Evolutionary conservation across 2,888 invertebrate genomes (phyloP).

Genomic region (Graphium colonna): DNA sequence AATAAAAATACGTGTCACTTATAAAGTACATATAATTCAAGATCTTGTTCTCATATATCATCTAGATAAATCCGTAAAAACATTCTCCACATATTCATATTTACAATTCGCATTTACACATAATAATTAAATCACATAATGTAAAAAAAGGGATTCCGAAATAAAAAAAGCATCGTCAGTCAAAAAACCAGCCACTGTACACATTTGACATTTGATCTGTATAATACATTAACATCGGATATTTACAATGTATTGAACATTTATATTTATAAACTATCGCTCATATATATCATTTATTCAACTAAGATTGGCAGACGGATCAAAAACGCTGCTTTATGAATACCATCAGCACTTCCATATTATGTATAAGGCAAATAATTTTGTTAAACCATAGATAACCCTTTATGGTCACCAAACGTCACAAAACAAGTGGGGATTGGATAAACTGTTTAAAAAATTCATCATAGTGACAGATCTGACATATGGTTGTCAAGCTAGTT

Average conservation of each 20-base stretch:
- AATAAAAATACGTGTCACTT: conserved; percentile 29
- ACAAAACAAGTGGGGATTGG: too few relatives aligned
- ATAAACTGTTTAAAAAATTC: too few relatives aligned
- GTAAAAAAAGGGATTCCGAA: conserved; percentile 46
- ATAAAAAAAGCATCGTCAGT: conserved; percentile 44
- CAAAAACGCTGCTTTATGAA: conserved; percentile 5
- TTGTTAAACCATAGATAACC: too few relatives aligned
- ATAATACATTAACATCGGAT: conserved; percentile 38
- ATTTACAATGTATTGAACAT: conserved; percentile 34
- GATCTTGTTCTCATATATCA: conserved; percentile 67
- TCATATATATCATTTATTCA: too few relatives aligned
- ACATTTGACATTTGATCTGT: conserved; percentile 30
- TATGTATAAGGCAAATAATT: background rate
- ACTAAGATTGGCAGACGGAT: conserved; percentile 4
- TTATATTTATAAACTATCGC: too few relatives aligned
- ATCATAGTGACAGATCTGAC: too few relatives aligned
- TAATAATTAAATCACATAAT: conserved; percentile 39
- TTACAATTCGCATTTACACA: conserved; percentile 62
- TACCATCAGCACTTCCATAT: background rate
- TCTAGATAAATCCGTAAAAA: conserved; percentile 62
- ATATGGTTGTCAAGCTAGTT: too few relatives aligned
- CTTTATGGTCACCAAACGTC: too few relatives aligned
- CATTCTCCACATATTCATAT: conserved; percentile 51
- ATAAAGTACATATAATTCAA: conserved; percentile 67
- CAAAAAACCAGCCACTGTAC: conserved; percentile 41